Evolutionary conservation across 2,797 vertebrate species (phyloP).

Genomic region (Poeciliopsis infans): DNA sequence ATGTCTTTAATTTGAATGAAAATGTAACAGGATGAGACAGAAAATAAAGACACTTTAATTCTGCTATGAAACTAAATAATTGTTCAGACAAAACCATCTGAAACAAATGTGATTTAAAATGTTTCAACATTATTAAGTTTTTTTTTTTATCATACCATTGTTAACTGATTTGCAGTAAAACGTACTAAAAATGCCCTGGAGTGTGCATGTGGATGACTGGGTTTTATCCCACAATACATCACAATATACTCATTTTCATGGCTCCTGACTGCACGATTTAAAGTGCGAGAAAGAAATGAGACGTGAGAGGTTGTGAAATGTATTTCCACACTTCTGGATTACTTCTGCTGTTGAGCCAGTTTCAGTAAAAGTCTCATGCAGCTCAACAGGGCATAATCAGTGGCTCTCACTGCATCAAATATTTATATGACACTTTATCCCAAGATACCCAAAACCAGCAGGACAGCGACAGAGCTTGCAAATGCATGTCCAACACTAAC

Average conservation of each 20-base stretch:
- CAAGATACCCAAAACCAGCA: slow-evolving; percentile 1
- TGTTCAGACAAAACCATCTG: background rate
- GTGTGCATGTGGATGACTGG: background rate
- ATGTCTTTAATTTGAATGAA: background rate
- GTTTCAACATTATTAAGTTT: background rate
- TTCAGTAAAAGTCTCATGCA: background rate
- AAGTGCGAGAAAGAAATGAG: slow-evolving; percentile 52
- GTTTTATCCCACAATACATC: slow-evolving; percentile 26
- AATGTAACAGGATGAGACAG: background rate
- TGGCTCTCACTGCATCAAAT: slow-evolving; percentile 5
- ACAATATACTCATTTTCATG: background rate
- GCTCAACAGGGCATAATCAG: background rate
- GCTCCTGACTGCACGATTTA: background rate
- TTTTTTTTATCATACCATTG: slow-evolving; percentile 13
- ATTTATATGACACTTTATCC: background rate
- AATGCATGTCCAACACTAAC: background rate
- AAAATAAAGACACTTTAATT: background rate
- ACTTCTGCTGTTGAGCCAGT: background rate
- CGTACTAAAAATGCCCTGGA: background rate
- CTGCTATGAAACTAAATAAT: background rate
- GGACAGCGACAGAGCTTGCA: background rate
- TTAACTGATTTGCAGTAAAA: slow-evolving; percentile 7
- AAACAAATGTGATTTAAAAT: background rate
- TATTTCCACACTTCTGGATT: slow-evolving; percentile 4
- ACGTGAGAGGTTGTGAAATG: slow-evolving; percentile 34